Conservation (phyloP, 92 coral and sea anemone genomes). For the Bergia puertoricense region DNA sequence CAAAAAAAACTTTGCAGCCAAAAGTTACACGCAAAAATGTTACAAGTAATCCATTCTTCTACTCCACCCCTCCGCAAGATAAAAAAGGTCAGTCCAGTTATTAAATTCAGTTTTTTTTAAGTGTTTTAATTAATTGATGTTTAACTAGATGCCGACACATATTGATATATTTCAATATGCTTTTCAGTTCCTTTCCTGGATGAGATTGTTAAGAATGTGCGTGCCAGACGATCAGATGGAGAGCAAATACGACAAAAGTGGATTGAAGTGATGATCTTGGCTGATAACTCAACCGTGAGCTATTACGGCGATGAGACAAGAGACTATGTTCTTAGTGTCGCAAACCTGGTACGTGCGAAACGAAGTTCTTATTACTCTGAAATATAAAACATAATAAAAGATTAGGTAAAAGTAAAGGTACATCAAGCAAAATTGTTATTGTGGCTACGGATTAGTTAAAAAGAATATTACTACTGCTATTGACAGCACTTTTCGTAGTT, state of each 20-base stretch:
- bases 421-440: no score
- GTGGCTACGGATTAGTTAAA: no score
- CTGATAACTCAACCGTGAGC: slow-evolving; percentile 74
- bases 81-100: not conserved
- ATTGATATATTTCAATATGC: not conserved
- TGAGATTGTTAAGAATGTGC: not conserved
- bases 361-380: no score
- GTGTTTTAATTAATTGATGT: no score
- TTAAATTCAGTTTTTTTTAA: not conserved
- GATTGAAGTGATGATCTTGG: slow-evolving; percentile 82
- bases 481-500: no score
- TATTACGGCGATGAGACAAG: slow-evolving; percentile 74
- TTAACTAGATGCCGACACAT: no score
- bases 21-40: no score
- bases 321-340: slow-evolving; percentile 73
- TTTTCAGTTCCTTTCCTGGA: not conserved
- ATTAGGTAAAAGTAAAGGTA: no score
- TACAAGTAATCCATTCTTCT: not conserved
- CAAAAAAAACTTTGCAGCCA: no score
- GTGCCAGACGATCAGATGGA: slow-evolving; percentile 23
- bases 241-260: slow-evolving; percentile 37
- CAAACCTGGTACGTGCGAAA: slow-evolving; percentile 72
- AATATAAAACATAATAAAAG: no score
- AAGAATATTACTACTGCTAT: no score
- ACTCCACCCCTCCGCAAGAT: not conserved